Conservation (phyloP, 2,113 vertebrate species). For the Gila orcuttii region DNA sequence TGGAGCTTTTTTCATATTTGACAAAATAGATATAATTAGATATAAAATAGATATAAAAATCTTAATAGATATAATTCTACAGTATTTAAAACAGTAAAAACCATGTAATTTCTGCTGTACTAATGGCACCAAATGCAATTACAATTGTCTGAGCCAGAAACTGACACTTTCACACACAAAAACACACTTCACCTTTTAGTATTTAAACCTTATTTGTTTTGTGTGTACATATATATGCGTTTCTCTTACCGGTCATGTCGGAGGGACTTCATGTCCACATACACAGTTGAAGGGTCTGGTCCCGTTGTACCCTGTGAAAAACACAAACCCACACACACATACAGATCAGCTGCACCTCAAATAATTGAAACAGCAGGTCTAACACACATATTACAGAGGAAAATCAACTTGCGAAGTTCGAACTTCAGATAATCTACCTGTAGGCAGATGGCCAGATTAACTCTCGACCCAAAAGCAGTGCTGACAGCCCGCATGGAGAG, state of each 20-base stretch:
- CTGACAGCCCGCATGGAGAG: conserved; percentile 91
- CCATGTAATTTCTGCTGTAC: not conserved
- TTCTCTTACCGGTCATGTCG: conserved; percentile 91
- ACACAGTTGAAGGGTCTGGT: conserved; percentile 96
- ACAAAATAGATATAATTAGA: not conserved
- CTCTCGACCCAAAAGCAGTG: conserved; percentile 94
- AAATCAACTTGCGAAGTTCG: not conserved
- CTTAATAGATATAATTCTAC: not conserved
- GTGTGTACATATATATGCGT: not conserved
- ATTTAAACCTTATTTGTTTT: not conserved
- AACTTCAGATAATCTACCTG: conserved; percentile 79
- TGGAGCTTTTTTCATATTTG: not conserved
- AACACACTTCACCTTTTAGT: not conserved
- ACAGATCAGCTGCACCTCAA: not conserved
- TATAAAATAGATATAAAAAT: too few species aligned
- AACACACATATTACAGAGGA: not conserved
- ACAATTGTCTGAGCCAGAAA: not conserved
- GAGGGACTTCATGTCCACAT: conserved; percentile 96
- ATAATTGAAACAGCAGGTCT: not conserved
- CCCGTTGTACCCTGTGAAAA: conserved; percentile 91
- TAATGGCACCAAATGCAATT: not conserved
- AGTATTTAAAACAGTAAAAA: not conserved
- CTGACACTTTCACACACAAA: not conserved
- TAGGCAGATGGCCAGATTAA: conserved; percentile 93
- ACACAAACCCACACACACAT: conserved; percentile 46